Evolutionary conservation across 2,888 invertebrate species (phyloP), one percentile per base, ranked within the genome.

Genomic region (Aleiodes alternator): DNA sequence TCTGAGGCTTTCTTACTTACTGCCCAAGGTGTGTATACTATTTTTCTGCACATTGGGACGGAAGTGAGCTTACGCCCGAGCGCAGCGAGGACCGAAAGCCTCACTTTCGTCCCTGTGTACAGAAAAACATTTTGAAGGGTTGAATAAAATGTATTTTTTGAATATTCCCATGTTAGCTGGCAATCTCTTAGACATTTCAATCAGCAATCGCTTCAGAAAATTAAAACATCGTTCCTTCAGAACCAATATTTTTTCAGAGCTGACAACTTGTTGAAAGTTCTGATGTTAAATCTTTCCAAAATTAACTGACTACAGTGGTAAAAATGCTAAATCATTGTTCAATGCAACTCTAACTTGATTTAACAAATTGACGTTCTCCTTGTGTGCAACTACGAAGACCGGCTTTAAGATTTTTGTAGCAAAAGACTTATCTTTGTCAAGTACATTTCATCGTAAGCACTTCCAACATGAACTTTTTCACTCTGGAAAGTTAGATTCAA

Each of bases 101-200:
- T n/a, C n/a, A n/a, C n/a, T n/a, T n/a, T n/a, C n/a, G n/a, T n/a
- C n/a, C n/a, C n/a, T n/a, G n/a, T n/a, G n/a, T n/a, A n/a, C n/a
- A n/a, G n/a, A n/a, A n/a, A n/a, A n/a, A 12, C 59, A 34, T 38
- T 59, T 34, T 12, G 31, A 3, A n/a, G 59, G 59, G 12, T 14
- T 59, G 1, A 59, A 34, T n/a, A 38, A n/a, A n/a, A 38, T 14
- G 31, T 34, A 59, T 34, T 59, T 59, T 34, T 59, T 0, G 7
- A 59, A 59, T 12, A 38, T 59, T 59, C 38, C n/a, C 34, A 59
- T 59, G n/a, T 38, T 34, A 38, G 7, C 38, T 38, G 59, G 38
- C 34, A 57, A n/a, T 31, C 57, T 7, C 12, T 12, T 23, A 12
- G 57, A 9, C 9, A 57, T 31, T 29, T 57, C 31, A 31, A 9